Percentiles rank a stretch among this genome's conserved stretches.
phyloP scores from a whole-genome alignment of 2,113 vertebrate species.

The Callithrix jacchus region DNA sequence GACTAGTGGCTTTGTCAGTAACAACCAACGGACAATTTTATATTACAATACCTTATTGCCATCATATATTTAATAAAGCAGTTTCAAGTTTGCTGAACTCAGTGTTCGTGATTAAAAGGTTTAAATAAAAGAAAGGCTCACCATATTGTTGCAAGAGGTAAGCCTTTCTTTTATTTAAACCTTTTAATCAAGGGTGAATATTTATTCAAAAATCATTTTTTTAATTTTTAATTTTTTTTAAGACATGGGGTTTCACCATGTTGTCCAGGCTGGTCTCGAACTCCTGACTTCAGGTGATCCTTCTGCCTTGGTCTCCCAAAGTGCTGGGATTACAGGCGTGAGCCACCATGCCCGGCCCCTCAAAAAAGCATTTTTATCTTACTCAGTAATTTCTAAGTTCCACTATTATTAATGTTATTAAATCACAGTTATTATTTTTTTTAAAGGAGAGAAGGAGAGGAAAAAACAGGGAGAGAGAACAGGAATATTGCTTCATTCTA shows the following conservation, averaged over 20 bases:
- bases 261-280: no score
- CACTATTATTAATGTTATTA: constrained; percentile 37
- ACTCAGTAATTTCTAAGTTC: constrained; percentile 37
- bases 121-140: constrained; percentile 37
- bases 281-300: no score
- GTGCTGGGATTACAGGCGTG: no score
- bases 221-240: no score
- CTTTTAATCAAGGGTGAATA: background rate
- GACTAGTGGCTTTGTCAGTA: constrained; percentile 44
- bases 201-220: constrained; percentile 38
- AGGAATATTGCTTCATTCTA: no score
- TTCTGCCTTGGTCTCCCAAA: no score
- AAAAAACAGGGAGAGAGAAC: no score
- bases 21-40: constrained; percentile 47
- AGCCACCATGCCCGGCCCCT: background rate
- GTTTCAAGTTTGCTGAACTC: constrained; percentile 49
- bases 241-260: no score
- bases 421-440: constrained; percentile 53
- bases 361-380: constrained; percentile 38
- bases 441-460: no score
- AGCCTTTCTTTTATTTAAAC: no score
- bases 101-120: constrained; percentile 39
- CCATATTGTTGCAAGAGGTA: no score
- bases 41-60: constrained; percentile 19
- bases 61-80: constrained; percentile 46